A percentile compares a stretch with the other conserved stretches of the same genome.
Conservation (phyloP, 2,113 vertebrate genomes). For the Gadus chalcogrammus region DNA sequence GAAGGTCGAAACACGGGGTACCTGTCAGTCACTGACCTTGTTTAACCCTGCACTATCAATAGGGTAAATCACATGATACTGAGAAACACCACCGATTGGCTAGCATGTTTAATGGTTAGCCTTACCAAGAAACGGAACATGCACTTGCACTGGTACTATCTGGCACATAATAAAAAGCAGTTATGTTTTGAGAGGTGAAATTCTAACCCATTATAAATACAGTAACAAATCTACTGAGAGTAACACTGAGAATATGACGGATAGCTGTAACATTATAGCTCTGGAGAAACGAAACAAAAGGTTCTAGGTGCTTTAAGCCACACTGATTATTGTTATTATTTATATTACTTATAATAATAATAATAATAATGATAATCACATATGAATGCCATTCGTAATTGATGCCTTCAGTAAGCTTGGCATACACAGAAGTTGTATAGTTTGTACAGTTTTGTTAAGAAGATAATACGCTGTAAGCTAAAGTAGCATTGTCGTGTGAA, state of each 20-base stretch:
- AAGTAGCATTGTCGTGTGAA: neutral
- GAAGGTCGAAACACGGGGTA: too few relatives aligned
- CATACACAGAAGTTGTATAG: neutral
- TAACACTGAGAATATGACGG: constrained; percentile 25
- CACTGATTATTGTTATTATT: constrained; percentile 47
- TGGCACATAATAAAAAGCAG: constrained; percentile 38
- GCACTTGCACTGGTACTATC: constrained; percentile 47
- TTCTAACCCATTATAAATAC: constrained; percentile 45
- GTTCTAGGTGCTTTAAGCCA: constrained; percentile 41
- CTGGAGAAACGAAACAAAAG: constrained; percentile 29
- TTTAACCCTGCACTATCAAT: neutral
- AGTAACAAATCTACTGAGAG: constrained; percentile 43
- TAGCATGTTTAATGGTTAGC: constrained; percentile 41
- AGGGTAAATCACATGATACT: constrained; percentile 42
- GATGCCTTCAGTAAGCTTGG: neutral
- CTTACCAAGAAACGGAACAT: constrained; percentile 58
- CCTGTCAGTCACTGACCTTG: too few relatives aligned
- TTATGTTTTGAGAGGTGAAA: constrained; percentile 50
- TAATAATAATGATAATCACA: constrained; percentile 1
- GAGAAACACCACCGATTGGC: constrained; percentile 38
- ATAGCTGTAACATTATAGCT: constrained; percentile 15
- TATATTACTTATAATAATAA: constrained; percentile 48
- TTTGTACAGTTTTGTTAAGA: neutral
- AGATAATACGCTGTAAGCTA: constrained; percentile 14
- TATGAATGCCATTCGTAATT: neutral